phyloP scores from a whole-genome alignment of 2,888 invertebrate genomes.

The Xestobium rufovillosum region DNA sequence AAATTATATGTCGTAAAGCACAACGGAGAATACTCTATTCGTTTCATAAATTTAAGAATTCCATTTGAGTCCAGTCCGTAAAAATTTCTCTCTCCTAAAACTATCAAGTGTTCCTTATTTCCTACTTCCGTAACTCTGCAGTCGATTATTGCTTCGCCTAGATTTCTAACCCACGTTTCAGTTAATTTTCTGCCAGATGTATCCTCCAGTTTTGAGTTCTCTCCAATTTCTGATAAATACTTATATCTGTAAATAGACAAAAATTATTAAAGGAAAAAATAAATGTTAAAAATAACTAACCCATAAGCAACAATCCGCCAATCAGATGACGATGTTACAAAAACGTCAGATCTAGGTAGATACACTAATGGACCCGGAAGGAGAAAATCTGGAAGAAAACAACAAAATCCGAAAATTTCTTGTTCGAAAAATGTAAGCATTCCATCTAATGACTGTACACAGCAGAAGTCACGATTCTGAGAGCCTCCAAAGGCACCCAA shows the following conservation, averaged over 20 bases:
- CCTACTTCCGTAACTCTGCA: slow-evolving; percentile 38
- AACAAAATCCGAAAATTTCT: slow-evolving; percentile 79
- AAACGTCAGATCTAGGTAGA: slow-evolving; percentile 72
- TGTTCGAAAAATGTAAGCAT: slow-evolving; percentile 87
- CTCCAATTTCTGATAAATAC: slow-evolving; percentile 64
- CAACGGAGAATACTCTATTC: slow-evolving; percentile 75
- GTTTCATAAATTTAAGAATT: slow-evolving; percentile 71
- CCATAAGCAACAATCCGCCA: slow-evolving; percentile 83
- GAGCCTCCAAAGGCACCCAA: slow-evolving; percentile 83
- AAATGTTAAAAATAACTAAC: slow-evolving; percentile 41
- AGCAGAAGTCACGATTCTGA: slow-evolving; percentile 77
- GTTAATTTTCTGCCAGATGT: slow-evolving; percentile 52
- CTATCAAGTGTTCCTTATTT: slow-evolving; percentile 61
- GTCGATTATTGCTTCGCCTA: slow-evolving; percentile 57
- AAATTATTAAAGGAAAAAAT: slow-evolving; percentile 17
- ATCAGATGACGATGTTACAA: slow-evolving; percentile 72
- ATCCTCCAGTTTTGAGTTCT: slow-evolving; percentile 50
- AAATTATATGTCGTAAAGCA: slow-evolving; percentile 67
- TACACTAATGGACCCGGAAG: slow-evolving; percentile 83
- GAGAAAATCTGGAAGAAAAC: slow-evolving; percentile 70
- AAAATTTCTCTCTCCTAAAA: slow-evolving; percentile 79
- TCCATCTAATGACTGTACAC: slow-evolving; percentile 87
- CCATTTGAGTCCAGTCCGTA: slow-evolving; percentile 76
- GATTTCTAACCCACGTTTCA: slow-evolving; percentile 73
- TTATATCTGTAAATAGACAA: slow-evolving; percentile 56